A percentile compares a stretch with the other conserved stretches of the same genome.
Conservation (phyloP, 2,888 invertebrate species). For the Sphaerophoria taeniata region DNA sequence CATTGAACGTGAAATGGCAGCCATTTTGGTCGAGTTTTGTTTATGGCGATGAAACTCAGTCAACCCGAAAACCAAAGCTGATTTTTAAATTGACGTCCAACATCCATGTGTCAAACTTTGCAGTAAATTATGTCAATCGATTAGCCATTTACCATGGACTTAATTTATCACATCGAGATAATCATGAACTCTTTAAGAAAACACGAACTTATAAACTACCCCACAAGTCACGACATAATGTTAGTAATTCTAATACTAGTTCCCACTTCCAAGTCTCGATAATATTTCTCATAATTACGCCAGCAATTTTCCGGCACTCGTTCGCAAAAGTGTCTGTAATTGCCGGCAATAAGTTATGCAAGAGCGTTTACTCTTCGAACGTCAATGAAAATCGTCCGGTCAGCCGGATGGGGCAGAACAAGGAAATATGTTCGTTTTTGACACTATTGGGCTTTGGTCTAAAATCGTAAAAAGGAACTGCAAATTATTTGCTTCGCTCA, state of each 20-base stretch:
- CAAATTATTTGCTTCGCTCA: slow-evolving; percentile 83
- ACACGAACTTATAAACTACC: slow-evolving; percentile 31
- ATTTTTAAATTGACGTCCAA: slow-evolving; percentile 30
- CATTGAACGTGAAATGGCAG: no score
- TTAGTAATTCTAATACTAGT: slow-evolving; percentile 1
- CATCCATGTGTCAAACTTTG: slow-evolving; percentile 2
- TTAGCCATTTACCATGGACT: slow-evolving; percentile 13
- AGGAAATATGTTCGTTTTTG: slow-evolving; percentile 81
- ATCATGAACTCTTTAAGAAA: slow-evolving; percentile 52
- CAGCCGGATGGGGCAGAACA: slow-evolving; percentile 63
- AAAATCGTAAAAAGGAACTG: slow-evolving; percentile 63
- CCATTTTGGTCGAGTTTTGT: neutral
- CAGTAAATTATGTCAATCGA: slow-evolving; percentile 34
- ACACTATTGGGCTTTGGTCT: slow-evolving; percentile 76
- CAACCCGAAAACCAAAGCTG: no score
- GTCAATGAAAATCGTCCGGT: neutral
- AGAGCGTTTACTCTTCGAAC: slow-evolving; percentile 21
- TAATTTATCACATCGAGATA: slow-evolving; percentile 51
- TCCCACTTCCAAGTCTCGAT: slow-evolving; percentile 1
- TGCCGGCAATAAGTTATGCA: slow-evolving; percentile 60
- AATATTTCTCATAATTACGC: slow-evolving; percentile 54
- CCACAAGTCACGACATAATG: slow-evolving; percentile 48
- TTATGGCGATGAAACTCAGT: no score
- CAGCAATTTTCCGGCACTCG: slow-evolving; percentile 47
- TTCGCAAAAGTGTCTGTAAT: slow-evolving; percentile 59